These are phyloP conservation scores for Polypterus senegalus DNA, from an alignment of 2,113 vertebrate genomes.

Conservation along the genomic window DNA sequence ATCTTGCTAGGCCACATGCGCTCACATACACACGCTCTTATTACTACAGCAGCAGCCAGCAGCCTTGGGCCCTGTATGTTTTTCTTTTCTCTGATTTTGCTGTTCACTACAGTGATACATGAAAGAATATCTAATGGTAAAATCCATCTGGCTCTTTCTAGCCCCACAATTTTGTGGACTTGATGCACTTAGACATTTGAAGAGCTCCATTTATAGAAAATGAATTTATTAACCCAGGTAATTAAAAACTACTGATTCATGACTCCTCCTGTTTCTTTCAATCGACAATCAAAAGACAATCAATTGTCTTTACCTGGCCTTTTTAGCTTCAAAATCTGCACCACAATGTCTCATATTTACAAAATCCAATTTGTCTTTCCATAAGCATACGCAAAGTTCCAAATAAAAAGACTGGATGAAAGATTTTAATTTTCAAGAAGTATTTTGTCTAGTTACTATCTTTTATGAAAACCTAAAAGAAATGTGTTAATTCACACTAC, in stretches of 20 bases:
- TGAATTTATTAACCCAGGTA: conserved; percentile 20
- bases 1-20: conserved; percentile 53
- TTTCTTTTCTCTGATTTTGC: background rate
- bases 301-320: too few relatives aligned
- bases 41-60: conserved; percentile 29
- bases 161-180: conserved; percentile 14
- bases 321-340: too few relatives aligned
- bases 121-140: conserved; percentile 56
- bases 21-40: conserved; percentile 35
- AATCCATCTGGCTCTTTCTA: conserved; percentile 56
- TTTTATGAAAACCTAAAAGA: too few relatives aligned
- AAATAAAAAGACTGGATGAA: too few relatives aligned
- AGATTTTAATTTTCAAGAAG: too few relatives aligned
- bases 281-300: too few relatives aligned
- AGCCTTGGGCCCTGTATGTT: background rate
- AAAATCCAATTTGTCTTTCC: too few relatives aligned
- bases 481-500: too few relatives aligned
- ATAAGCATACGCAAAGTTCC: too few relatives aligned
- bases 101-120: conserved; percentile 32
- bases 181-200: conserved; percentile 13
- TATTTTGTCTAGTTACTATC: too few relatives aligned
- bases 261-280: too few relatives aligned
- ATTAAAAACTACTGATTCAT: conserved; percentile 4
- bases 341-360: too few relatives aligned
- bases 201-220: conserved; percentile 17